phyloP scores from a whole-genome alignment of 2,888 invertebrate genomes.

The Plebejus argus region DNA sequence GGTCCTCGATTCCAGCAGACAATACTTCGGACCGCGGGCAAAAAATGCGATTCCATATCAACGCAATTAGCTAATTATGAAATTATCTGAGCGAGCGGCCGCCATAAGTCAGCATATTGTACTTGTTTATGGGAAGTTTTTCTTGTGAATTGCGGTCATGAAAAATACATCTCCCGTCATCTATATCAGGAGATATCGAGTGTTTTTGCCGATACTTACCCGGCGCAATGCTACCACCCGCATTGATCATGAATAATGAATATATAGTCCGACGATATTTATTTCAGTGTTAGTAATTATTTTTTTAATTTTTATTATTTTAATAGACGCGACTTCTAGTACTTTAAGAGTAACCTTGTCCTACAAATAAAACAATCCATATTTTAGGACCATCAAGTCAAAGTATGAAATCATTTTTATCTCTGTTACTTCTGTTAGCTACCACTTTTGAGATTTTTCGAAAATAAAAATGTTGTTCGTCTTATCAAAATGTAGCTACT shows the following conservation, averaged over 20 bases:
- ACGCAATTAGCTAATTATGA: slow-evolving; percentile 59
- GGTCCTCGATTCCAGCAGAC: slow-evolving; percentile 68
- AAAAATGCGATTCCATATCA: slow-evolving; percentile 54
- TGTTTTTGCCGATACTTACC: slow-evolving; percentile 46
- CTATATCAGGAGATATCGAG: slow-evolving; percentile 46
- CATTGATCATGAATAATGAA: slow-evolving; percentile 51
- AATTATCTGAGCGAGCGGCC: slow-evolving; percentile 51
- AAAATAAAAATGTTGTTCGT: too few relatives aligned
- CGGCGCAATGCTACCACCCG: slow-evolving; percentile 49
- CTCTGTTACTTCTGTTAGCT: too few relatives aligned
- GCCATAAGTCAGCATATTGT: slow-evolving; percentile 31
- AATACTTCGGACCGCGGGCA: slow-evolving; percentile 64
- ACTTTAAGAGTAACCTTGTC: too few relatives aligned
- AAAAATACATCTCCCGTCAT: slow-evolving; percentile 45
- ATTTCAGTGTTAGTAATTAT: slow-evolving; percentile 42
- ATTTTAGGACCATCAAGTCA: too few relatives aligned
- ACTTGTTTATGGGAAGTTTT: slow-evolving; percentile 27
- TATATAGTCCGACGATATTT: slow-evolving; percentile 40
- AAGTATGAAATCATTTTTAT: too few relatives aligned
- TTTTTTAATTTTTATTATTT: slow-evolving; percentile 37
- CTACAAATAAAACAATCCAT: too few relatives aligned
- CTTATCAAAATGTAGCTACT: too few relatives aligned
- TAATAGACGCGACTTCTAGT: neutral
- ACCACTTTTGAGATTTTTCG: too few relatives aligned
- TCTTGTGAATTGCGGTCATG: slow-evolving; percentile 37